Evolutionary conservation across 2,113 vertebrate genomes (phyloP), one percentile per base, ranked within the genome.

Genomic region (Corythaixoides concolor): DNA sequence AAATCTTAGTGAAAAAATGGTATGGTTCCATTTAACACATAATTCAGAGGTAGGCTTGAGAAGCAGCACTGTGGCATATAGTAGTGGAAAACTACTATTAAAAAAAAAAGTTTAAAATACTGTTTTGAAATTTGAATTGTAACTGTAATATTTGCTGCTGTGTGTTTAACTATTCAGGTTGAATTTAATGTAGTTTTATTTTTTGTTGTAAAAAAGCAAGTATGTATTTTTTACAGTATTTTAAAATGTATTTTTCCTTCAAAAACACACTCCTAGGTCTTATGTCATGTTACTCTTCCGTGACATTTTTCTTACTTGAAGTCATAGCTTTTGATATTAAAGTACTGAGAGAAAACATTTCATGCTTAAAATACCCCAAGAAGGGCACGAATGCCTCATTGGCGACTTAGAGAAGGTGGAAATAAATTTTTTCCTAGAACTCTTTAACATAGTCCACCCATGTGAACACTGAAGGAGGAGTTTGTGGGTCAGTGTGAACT

Each of bases 401-500:
- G 41, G 69, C 55, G 64, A 49, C 39, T 16, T 77, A 95, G 94
- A 74, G 41, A 74, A 92, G 67, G 39, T 73, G 95, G 79, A 95
- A 80, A 41, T n/a, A 43, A 59, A 30, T 4, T 62, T 93, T 90
- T 77, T 79, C 52, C 74, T 90, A 75, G 64, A 95, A 17, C 45
- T 68, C 67, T 83, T 89, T 89, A 76, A 47, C 49, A 5, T 84
- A 93, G 67, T 88, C 87, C 88, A 72, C 85, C 91, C 96, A 49
- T 84, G 56, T 49, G 45, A 97, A 20, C 89, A 82, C 91, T 87
- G 81, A 96, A 97, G 85, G 76, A 94, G 95, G 85, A 96, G 86
- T 96, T 97, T 95, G 96, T 97, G 96, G 90, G 95, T 97, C 97
- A 96, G 94, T 95, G 96, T 95, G 96, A 92, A 95, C 76, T 92